Evolutionary conservation across 2,797 vertebrate genomes (phyloP).

Genomic region (Epinephelus awoara): DNA sequence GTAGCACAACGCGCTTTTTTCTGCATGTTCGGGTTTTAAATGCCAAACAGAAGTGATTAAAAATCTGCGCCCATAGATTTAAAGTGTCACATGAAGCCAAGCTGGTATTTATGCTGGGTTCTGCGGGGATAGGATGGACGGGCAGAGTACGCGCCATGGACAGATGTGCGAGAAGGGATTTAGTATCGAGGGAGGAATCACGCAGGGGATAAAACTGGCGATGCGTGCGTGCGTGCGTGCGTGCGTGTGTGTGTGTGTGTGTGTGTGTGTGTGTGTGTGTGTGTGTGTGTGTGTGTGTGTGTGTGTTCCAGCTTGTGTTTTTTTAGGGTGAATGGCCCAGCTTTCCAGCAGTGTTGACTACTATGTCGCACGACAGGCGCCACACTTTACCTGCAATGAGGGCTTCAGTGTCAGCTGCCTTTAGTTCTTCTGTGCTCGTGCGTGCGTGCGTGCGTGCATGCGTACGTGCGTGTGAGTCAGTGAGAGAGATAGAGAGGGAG

Average conservation of each 20-base stretch:
- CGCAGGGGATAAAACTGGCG: constrained; percentile 74
- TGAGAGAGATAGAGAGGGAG: background rate
- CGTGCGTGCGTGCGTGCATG: constrained; percentile 17
- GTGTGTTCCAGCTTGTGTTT: constrained; percentile 13
- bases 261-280: constrained; percentile 21
- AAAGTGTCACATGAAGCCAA: constrained; percentile 62
- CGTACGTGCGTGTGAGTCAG: constrained; percentile 11
- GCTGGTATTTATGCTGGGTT: constrained; percentile 42
- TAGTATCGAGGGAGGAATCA: constrained; percentile 80
- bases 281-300: background rate
- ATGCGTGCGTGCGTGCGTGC: constrained; percentile 2
- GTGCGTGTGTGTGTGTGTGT: background rate
- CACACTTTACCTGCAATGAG: constrained; percentile 68
- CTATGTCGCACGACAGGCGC: constrained; percentile 42
- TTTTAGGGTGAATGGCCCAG: constrained; percentile 48
- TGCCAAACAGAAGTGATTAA: constrained; percentile 42
- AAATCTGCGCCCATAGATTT: constrained; percentile 49
- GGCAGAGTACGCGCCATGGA: constrained; percentile 72
- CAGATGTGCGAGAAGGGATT: constrained; percentile 83
- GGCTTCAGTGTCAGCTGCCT: constrained; percentile 52
- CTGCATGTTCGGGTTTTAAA: constrained; percentile 1
- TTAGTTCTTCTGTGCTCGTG: constrained; percentile 32
- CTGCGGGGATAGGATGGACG: constrained; percentile 62
- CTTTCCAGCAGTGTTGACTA: constrained; percentile 50
- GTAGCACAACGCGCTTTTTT: no score